Evolutionary conservation across 2,113 vertebrate species (phyloP).

Genomic region (Phrynocephalus versicolor): DNA sequence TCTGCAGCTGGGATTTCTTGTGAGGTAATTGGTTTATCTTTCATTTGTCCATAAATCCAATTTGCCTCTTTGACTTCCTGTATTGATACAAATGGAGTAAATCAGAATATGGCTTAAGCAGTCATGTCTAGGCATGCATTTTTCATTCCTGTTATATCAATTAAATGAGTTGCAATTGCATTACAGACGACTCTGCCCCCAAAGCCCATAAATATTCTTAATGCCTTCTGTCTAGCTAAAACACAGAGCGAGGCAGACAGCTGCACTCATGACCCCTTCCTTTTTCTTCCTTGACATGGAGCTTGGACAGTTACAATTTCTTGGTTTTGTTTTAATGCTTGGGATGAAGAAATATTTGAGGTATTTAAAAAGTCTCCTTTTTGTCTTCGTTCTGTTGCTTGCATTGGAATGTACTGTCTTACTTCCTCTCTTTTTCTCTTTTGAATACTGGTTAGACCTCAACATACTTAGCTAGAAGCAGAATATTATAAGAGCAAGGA

Average conservation of each 20-base stretch:
- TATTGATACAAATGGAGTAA: constrained; percentile 82
- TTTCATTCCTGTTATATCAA: constrained; percentile 83
- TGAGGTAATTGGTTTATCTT: constrained; percentile 84
- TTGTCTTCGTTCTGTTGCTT: constrained; percentile 42
- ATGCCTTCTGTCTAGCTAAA: constrained; percentile 73
- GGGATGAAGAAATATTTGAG: constrained; percentile 43
- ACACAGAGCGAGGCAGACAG: constrained; percentile 66
- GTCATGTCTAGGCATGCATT: constrained; percentile 74
- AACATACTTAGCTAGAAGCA: constrained; percentile 70
- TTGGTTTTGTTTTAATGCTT: constrained; percentile 39
- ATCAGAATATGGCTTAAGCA: constrained; percentile 72
- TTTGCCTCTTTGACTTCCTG: constrained; percentile 87
- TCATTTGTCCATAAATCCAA: constrained; percentile 85
- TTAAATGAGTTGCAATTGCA: constrained; percentile 88
- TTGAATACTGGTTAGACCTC: constrained; percentile 55
- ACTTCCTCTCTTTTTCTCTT: constrained; percentile 31
- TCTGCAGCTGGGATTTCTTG: constrained; percentile 77
- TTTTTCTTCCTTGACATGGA: constrained; percentile 60
- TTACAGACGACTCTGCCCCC: constrained; percentile 83
- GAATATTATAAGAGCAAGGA: constrained; percentile 53
- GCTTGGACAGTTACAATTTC: constrained; percentile 49
- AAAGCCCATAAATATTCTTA: constrained; percentile 86
- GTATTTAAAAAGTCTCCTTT: constrained; percentile 33
- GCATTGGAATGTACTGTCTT: constrained; percentile 34
- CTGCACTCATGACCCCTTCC: constrained; percentile 67